Conservation (phyloP, 1,140 invertebrate genomes). For the Drosophila pandora region DNA sequence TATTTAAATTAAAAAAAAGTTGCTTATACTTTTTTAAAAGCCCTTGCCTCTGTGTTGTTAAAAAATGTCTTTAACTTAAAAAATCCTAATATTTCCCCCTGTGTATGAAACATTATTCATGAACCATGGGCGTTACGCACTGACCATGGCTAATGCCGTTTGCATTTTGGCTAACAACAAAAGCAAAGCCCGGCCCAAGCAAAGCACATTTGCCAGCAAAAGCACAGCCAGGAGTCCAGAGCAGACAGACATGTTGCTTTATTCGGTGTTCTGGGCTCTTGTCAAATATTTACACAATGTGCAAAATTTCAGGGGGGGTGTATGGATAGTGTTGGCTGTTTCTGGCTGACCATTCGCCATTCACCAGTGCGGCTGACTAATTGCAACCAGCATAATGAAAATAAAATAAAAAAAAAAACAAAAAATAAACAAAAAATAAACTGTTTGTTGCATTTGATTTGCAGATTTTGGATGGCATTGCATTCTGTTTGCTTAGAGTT, state of each 20-base stretch:
- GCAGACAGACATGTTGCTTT: conserved; percentile 31
- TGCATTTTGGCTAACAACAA: conserved; percentile 67
- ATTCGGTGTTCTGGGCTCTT: conserved; percentile 40
- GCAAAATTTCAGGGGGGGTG: conserved; percentile 10
- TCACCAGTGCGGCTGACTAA: conserved; percentile 60
- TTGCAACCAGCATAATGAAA: conserved; percentile 52
- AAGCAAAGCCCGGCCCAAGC: conserved; percentile 6
- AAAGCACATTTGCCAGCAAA: not conserved
- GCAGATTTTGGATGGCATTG: conserved; percentile 54
- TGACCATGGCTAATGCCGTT: conserved; percentile 73
- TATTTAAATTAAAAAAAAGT: too few species aligned
- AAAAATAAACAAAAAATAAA: conserved; percentile 6
- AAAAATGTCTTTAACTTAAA: too few species aligned
- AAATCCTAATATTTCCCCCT: not conserved
- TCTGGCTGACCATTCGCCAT: conserved; percentile 39
- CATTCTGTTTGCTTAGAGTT: conserved; percentile 59
- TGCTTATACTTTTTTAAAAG: too few species aligned
- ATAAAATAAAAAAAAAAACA: not conserved
- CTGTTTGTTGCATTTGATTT: conserved; percentile 70
- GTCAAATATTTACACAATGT: conserved; percentile 72
- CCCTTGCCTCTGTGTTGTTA: too few species aligned
- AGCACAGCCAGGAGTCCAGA: conserved; percentile 20
- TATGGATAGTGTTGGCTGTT: conserved; percentile 18
- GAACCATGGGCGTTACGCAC: conserved; percentile 35
- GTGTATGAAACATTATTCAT: conserved; percentile 25